Percentiles rank a stretch among this genome's conserved stretches.
Evolutionary conservation across 2,888 invertebrate species (phyloP).

Genomic region (Caenorhabditis plicata): DNA sequence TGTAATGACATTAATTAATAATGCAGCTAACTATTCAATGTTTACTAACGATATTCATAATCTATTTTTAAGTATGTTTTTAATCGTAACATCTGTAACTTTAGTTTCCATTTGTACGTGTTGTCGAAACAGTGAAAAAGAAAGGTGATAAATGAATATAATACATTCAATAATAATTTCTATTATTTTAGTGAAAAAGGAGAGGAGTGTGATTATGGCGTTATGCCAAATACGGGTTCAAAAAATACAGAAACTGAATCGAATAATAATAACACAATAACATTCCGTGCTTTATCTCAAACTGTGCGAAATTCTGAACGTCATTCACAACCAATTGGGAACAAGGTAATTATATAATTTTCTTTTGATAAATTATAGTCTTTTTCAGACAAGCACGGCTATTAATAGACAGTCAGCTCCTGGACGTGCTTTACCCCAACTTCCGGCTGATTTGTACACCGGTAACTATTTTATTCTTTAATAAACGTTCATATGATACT

Average conservation of each 20-base stretch:
- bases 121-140: too few species aligned
- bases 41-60: too few species aligned
- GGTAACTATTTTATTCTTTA: slow-evolving; percentile 7
- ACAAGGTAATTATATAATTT: slow-evolving; percentile 15
- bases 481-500: not conserved
- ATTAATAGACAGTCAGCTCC: slow-evolving; percentile 33
- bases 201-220: slow-evolving; percentile 27
- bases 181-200: slow-evolving; percentile 24
- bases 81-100: too few species aligned
- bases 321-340: slow-evolving; percentile 34
- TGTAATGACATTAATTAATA: too few species aligned
- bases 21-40: too few species aligned
- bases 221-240: slow-evolving; percentile 11
- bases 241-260: slow-evolving; percentile 4
- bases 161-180: too few species aligned
- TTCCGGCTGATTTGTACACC: slow-evolving; percentile 41
- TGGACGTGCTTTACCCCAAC: slow-evolving; percentile 44
- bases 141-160: too few species aligned
- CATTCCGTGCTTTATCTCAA: slow-evolving; percentile 18
- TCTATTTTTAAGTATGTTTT: too few species aligned
- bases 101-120: too few species aligned
- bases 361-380: not conserved
- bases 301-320: slow-evolving; percentile 24
- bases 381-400: slow-evolving; percentile 19
- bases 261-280: slow-evolving; percentile 15